Evolutionary conservation across 2,113 vertebrate species (phyloP), one percentile per base, ranked within the genome.

Genomic region (Pelusios castaneus): DNA sequence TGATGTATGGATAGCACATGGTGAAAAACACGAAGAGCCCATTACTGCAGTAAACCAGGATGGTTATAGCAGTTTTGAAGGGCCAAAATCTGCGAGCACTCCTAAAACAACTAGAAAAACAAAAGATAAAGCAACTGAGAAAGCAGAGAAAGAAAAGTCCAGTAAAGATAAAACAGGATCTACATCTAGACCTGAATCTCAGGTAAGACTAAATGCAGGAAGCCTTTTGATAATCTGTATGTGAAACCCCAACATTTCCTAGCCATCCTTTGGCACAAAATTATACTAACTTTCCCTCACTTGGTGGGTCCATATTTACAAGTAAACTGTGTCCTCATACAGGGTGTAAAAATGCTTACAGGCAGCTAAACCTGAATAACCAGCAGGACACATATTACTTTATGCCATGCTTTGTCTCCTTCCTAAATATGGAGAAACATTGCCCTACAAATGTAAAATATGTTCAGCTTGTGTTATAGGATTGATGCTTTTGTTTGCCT

Each of bases 81-180:
- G 96, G 22, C 97, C 94, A 49, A 99, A 98, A 92, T 85, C 96
- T 63, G 80, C 93, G 91, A 90, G 60, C 76, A 70, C 87, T 97
- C 76, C 86, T 96, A 97, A 98, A 97, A 73, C 84, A 91, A 89
- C 82, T 13, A 96, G 93, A 92, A 96, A 98, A 98, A 90, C 94
- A 52, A 99, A 98, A 92, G 98, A 97, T 2, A 98, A 98, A 92
- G 25, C 27, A 87, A 75, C 89, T 17, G 98, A 98, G 78, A 98
- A 97, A 89, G 86, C 31, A 88, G 98, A 98, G 82, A 98, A 97
- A 87, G 98, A 98, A 78, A 98, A 95, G 58, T 21, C 51, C 29
- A 56, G 47, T 67, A 98, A 97, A 83, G 98, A 98, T 77, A 98
- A 94, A 63, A 92, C 95, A 67, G 94, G 95, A 17, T 5, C 84